Percentiles rank a stretch among this genome's conserved stretches.
phyloP scores from a whole-genome alignment of 1,140 invertebrate genomes.

The Paraescarpia echinospica region DNA sequence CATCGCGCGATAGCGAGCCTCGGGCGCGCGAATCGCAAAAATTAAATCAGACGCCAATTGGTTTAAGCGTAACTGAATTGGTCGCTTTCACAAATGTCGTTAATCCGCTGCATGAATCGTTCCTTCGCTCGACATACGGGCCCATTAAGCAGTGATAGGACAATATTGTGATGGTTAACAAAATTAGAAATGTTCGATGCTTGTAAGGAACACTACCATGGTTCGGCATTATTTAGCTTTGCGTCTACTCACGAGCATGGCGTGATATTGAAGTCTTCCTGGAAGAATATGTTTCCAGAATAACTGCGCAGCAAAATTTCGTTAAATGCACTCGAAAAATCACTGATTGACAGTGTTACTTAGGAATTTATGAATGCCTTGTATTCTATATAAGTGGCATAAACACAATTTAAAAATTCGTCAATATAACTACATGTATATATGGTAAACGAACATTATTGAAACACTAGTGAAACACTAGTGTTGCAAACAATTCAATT shows the following conservation, averaged over 20 bases:
- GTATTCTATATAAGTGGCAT: background rate
- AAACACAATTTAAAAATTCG: background rate
- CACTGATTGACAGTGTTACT: background rate
- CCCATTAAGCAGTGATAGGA: background rate
- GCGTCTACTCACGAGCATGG: background rate
- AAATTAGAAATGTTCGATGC: background rate
- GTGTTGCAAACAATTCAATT: background rate
- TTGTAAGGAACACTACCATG: background rate
- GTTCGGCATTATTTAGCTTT: background rate
- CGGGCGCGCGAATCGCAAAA: background rate
- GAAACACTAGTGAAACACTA: background rate
- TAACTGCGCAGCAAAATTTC: background rate
- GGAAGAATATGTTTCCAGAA: background rate
- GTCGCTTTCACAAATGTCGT: background rate
- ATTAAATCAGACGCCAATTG: background rate
- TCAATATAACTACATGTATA: background rate
- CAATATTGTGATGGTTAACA: background rate
- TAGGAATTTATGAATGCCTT: background rate
- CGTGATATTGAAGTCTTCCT: background rate
- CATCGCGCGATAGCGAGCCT: background rate
- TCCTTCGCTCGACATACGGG: background rate
- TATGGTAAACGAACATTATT: background rate
- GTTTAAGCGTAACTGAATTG: background rate
- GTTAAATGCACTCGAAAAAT: background rate
- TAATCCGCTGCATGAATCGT: background rate